Conservation (phyloP, 2,888 invertebrate species). For the Pterobdella sp. region DNA sequence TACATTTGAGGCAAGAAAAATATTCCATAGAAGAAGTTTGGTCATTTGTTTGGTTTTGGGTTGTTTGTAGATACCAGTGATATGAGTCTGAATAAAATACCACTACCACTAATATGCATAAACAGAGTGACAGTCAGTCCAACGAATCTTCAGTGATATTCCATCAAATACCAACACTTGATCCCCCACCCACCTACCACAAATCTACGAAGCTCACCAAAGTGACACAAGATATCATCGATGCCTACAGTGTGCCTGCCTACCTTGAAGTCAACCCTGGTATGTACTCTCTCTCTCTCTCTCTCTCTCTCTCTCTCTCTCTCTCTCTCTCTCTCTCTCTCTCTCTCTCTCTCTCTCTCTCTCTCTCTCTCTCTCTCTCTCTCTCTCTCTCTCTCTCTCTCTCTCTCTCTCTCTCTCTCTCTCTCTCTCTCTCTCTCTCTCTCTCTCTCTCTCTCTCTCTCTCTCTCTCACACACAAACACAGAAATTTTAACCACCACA, state of each 20-base stretch:
- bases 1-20: no score
- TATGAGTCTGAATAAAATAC: neutral
- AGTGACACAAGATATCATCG: conserved; percentile 86
- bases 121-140: conserved; percentile 18
- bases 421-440: neutral
- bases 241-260: conserved; percentile 88
- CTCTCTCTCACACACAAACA: neutral
- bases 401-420: neutral
- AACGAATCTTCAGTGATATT: conserved; percentile 25
- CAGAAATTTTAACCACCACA: conserved; percentile 45
- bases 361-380: neutral
- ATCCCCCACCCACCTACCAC: conserved; percentile 76
- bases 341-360: neutral
- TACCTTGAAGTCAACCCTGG: conserved; percentile 93
- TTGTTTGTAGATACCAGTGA: neutral
- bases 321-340: neutral
- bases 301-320: neutral
- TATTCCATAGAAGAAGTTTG: no score
- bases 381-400: neutral
- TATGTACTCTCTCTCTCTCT: conserved; percentile 41
- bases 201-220: conserved; percentile 89
- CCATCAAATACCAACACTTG: neutral
- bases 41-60: no score
- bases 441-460: neutral
- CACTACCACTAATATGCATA: neutral